Evolutionary conservation across 2,888 invertebrate species (phyloP), one percentile per base, ranked within the genome.

Genomic region (Helicoverpa assulta): DNA sequence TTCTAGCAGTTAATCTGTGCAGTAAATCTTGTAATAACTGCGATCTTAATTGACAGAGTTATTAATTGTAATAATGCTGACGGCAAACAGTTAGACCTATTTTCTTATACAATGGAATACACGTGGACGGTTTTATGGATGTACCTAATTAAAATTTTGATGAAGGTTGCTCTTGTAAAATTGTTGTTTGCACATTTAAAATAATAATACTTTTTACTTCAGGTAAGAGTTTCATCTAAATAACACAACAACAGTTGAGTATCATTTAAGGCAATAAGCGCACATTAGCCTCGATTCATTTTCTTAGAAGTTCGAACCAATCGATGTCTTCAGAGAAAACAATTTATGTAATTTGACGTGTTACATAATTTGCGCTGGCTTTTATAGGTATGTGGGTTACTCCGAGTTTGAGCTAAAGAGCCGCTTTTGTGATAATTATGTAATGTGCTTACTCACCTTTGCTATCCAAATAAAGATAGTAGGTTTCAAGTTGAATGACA

Each of bases 311-410:
- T 60, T 54, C 51, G 50, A 61, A 19, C 37, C 60, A 55, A 68
- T 80, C 67, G 54, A 67, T 73, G 57, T 33, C 53, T 78, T 75
- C 78, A 60, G 57, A 78, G 75, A 60, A 81, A 75, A 67, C 78
- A 67, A 78, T 78, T 80, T 80, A 78, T 72, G 33, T 75, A 69
- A 78, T 72, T 63, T 67, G 54, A 55, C 43, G 53, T 67, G 50
- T 80, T 78, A 69, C 47, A 53, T 76, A 57, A 80, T 40, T n/a
- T 59, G 55, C 50, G 16, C 40, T 0, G 60, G 29, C 66, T 29
- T 16, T 67, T 51, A n/a, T 37, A 69, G 67, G 72, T 55, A 78
- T 76, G 67, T 80, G 19, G 69, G 80, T 76, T 76, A 76, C 26
- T 26, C 51, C 61, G 56, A 56, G 29, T 75, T 73, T 68, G 68